Base-by-base conservation (phyloP, 2,888 invertebrate genomes). In the Stenodema calcarata region DNA sequence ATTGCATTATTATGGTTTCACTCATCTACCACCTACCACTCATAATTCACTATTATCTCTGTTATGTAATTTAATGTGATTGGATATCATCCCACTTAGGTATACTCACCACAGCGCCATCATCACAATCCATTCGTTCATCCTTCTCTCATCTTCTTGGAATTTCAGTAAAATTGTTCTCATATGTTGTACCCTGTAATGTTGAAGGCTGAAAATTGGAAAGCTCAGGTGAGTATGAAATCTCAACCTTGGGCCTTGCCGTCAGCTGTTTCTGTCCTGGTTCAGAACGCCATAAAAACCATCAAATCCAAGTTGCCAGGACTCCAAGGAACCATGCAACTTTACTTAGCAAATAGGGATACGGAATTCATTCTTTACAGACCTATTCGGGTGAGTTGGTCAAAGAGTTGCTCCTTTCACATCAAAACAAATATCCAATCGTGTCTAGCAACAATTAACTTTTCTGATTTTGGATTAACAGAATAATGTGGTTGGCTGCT, bases 281-380 rank as follows among this genome's bases (percentile, higher is more conserved):
- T 98, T 27, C 94, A 94, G 88, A 96, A 96, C 89, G 94, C 96
- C 0, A 95, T 97, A 90, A 94, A 95, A 87, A 92, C 94, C 75
- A 95, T 99, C 86, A 97, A 96, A 91, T 93, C 94, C 0, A 95
- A 95, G 89, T 93, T 98, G 47, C 95, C 97, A 0, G 93, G 93
- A 7, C 92, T 99, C 18, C 97, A 98, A 90, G 93, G 96, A 4
- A 96, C 96, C 16, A 98, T 99, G 97, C 95, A 97, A 89, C 93
- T 99, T 0, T 99, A 99, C 91, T 93, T 99, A 84, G 97, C 99
- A 16, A 99, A 99, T 91, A 94, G 95, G 89, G 99, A 99, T 91
- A 99, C 99, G 0, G 99, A 99, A 91, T 97, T 97, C 90, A 99
- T 99, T 90, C 93, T 99, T 12, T 98, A 99, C 90, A 94, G 98